A percentile compares a stretch with the other conserved stretches of the same genome.
These are phyloP conservation scores for Sinodicranocentrus sp. DNA, from an alignment of 2,888 invertebrate genomes.

Conservation along the genomic window DNA sequence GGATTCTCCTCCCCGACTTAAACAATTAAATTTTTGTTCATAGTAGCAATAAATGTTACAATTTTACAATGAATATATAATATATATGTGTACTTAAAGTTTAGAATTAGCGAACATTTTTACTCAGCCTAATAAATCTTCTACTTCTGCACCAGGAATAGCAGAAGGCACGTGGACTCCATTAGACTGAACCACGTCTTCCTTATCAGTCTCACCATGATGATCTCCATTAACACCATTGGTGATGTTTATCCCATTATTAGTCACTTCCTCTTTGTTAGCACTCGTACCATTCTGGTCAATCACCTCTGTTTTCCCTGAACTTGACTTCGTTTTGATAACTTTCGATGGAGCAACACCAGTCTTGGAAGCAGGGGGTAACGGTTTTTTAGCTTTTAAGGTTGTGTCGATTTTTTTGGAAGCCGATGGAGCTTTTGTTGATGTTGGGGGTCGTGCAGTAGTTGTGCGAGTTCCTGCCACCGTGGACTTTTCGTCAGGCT, in stretches of 20 bases:
- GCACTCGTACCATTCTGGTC: slow-evolving; percentile 14
- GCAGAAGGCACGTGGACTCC: slow-evolving; percentile 13
- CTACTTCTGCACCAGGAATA: not conserved
- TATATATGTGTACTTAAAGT: not conserved
- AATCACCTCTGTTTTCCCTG: slow-evolving; percentile 11
- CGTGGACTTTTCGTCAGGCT: not conserved
- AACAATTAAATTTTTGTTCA: too few species aligned
- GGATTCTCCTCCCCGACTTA: not conserved
- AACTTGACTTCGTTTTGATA: not conserved
- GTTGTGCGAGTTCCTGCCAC: not conserved
- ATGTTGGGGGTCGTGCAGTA: slow-evolving; percentile 31
- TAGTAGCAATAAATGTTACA: not conserved
- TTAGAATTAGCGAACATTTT: not conserved
- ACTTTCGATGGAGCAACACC: slow-evolving; percentile 8
- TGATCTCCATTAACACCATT: slow-evolving; percentile 37
- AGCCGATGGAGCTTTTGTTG: slow-evolving; percentile 64
- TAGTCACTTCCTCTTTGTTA: not conserved
- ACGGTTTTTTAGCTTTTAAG: slow-evolving; percentile 28
- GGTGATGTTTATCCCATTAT: slow-evolving; percentile 1
- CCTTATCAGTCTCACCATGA: slow-evolving; percentile 53
- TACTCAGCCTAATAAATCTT: slow-evolving; percentile 34
- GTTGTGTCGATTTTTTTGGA: slow-evolving; percentile 72
- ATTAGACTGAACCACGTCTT: slow-evolving; percentile 41
- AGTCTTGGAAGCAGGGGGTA: not conserved
- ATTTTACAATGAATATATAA: slow-evolving; percentile 20